A percentile compares a stretch with the other conserved stretches of the same genome.
These are phyloP conservation scores for Eupeodes corollae DNA, from an alignment of 1,140 invertebrate species.

Conservation along the genomic window DNA sequence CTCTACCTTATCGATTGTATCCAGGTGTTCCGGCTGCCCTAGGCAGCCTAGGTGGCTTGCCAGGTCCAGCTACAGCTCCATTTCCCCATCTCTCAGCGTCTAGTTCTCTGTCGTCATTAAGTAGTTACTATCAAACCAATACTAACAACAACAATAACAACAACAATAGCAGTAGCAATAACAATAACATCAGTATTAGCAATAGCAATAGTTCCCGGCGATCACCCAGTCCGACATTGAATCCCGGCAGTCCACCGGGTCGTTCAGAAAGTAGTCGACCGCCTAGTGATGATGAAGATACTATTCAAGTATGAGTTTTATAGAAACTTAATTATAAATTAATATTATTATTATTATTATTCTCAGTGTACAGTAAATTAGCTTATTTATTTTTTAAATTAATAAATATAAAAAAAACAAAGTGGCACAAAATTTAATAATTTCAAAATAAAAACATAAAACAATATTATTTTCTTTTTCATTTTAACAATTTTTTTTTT, in stretches of 20 bases:
- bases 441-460: background rate
- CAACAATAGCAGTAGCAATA: constrained; percentile 14
- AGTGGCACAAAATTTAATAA: background rate
- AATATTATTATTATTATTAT: background rate
- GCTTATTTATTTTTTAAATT: background rate
- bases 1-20: constrained; percentile 60
- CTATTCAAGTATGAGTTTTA: constrained; percentile 28
- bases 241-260: constrained; percentile 35
- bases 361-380: background rate
- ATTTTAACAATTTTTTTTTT: too few species aligned
- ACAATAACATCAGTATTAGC: constrained; percentile 8
- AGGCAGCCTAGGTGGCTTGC: constrained; percentile 14
- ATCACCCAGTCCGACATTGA: constrained; percentile 35
- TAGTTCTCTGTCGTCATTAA: constrained; percentile 34
- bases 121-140: constrained; percentile 31
- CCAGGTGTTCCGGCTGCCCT: constrained; percentile 29
- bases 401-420: constrained; percentile 1
- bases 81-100: constrained; percentile 36
- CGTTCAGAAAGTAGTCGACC: constrained; percentile 31
- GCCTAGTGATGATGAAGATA: constrained; percentile 34
- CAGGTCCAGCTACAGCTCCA: constrained; percentile 18
- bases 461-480: too few species aligned
- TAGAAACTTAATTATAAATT: background rate
- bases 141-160: background rate
- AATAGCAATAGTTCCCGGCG: constrained; percentile 5